phyloP scores from a whole-genome alignment of 2,797 vertebrate species.

The Schizopygopsis malacanthus region DNA sequence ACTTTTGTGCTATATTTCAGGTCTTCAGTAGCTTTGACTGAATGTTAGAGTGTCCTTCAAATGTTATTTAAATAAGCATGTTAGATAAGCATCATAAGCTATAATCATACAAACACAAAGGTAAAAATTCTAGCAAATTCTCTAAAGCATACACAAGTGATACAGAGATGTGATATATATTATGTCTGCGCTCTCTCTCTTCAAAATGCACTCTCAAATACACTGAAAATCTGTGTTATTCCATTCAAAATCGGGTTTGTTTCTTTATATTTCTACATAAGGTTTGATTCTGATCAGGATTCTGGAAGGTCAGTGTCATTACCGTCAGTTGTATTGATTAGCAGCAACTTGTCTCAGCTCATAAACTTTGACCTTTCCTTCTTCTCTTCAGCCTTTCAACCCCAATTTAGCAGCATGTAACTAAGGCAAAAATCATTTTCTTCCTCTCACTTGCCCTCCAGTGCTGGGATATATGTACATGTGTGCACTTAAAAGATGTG shows the following conservation, averaged over 20 bases:
- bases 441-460: background rate
- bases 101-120: background rate
- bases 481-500: slow-evolving; percentile 8
- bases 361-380: slow-evolving; percentile 32
- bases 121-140: background rate
- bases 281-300: background rate
- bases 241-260: background rate
- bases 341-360: slow-evolving; percentile 27
- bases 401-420: slow-evolving; percentile 16
- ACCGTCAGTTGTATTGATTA: slow-evolving; percentile 16
- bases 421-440: background rate
- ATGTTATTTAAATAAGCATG: background rate
- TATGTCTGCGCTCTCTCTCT: background rate
- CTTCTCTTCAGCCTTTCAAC: background rate
- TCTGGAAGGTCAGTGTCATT: slow-evolving; percentile 16
- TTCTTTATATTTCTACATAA: background rate
- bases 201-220: background rate
- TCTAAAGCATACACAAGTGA: background rate
- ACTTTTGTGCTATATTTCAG: background rate
- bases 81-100: background rate
- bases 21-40: background rate
- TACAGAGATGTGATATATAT: background rate
- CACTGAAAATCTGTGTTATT: background rate
- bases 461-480: background rate
- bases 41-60: background rate